Percentiles rank a stretch among this genome's conserved stretches.
phyloP scores from a whole-genome alignment of 2,888 invertebrate genomes.

The Lacanobia wlatinum region DNA sequence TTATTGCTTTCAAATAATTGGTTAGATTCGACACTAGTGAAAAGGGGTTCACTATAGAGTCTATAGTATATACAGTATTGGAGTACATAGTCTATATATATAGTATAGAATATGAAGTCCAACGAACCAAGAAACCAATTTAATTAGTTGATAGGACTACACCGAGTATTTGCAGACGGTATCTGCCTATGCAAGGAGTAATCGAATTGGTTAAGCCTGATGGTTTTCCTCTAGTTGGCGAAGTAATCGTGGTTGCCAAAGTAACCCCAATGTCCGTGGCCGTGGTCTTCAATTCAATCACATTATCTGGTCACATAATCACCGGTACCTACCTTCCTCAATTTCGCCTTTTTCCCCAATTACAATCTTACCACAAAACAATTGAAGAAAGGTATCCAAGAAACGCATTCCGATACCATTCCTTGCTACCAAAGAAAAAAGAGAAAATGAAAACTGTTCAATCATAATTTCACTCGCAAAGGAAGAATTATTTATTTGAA shows the following conservation, averaged over 20 bases:
- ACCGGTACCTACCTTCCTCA: slow-evolving; percentile 24
- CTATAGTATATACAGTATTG: too few species aligned
- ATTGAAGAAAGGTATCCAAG: slow-evolving; percentile 36
- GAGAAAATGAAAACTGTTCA: slow-evolving; percentile 50
- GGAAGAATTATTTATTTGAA: slow-evolving; percentile 51
- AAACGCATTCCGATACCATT: slow-evolving; percentile 34
- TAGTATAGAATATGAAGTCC: neutral
- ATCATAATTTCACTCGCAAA: slow-evolving; percentile 55
- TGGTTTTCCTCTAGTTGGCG: slow-evolving; percentile 21
- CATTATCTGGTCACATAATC: slow-evolving; percentile 50
- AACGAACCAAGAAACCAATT: neutral
- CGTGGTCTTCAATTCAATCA: slow-evolving; percentile 46
- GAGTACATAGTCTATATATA: too few species aligned
- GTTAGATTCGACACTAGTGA: neutral
- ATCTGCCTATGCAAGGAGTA: neutral
- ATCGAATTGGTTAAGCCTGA: slow-evolving; percentile 2
- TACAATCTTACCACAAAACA: slow-evolving; percentile 51
- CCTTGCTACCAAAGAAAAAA: slow-evolving; percentile 9
- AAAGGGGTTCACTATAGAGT: neutral
- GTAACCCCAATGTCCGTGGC: slow-evolving; percentile 13
- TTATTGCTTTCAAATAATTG: neutral
- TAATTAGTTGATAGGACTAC: neutral
- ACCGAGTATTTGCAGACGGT: neutral
- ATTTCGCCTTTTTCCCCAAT: slow-evolving; percentile 43
- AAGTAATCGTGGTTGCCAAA: slow-evolving; percentile 30